Evolutionary conservation across 1,140 invertebrate genomes (phyloP).

Genomic region (Drosophila sechellia): DNA sequence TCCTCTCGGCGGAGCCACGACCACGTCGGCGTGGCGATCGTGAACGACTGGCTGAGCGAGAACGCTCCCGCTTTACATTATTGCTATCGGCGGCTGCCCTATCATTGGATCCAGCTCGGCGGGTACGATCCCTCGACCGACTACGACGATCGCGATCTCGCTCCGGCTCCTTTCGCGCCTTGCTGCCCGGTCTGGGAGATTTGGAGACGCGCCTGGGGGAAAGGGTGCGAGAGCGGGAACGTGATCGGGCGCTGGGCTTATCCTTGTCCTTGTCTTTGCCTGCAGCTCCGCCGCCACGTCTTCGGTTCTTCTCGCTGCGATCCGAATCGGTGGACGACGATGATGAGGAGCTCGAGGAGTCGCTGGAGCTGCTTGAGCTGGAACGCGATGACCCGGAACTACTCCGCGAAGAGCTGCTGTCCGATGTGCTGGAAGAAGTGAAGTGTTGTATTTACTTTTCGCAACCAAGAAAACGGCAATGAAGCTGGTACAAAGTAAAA

Average conservation of each 20-base stretch:
- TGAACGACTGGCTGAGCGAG: conserved; percentile 67
- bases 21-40: conserved; percentile 72
- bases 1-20: conserved; percentile 74
- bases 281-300: conserved; percentile 85
- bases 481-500: no score
- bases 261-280: conserved; percentile 77
- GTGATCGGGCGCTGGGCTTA: conserved; percentile 22
- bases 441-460: not conserved
- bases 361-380: conserved; percentile 90
- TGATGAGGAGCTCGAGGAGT: conserved; percentile 86
- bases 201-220: conserved; percentile 85
- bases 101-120: conserved; percentile 50
- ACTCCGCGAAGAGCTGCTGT: conserved; percentile 90
- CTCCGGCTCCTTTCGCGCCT: conserved; percentile 68
- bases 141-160: conserved; percentile 57
- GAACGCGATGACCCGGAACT: conserved; percentile 91
- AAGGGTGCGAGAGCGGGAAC: conserved; percentile 53
- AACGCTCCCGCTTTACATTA: conserved; percentile 67
- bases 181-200: conserved; percentile 60
- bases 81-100: conserved; percentile 45
- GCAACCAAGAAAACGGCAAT: not conserved
- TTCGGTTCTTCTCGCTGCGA: conserved; percentile 69
- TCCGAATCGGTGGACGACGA: conserved; percentile 86
- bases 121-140: conserved; percentile 57
- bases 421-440: conserved; percentile 63